Base-by-base conservation (phyloP, 2,797 vertebrate species). In the Sardinella longiceps region DNA sequence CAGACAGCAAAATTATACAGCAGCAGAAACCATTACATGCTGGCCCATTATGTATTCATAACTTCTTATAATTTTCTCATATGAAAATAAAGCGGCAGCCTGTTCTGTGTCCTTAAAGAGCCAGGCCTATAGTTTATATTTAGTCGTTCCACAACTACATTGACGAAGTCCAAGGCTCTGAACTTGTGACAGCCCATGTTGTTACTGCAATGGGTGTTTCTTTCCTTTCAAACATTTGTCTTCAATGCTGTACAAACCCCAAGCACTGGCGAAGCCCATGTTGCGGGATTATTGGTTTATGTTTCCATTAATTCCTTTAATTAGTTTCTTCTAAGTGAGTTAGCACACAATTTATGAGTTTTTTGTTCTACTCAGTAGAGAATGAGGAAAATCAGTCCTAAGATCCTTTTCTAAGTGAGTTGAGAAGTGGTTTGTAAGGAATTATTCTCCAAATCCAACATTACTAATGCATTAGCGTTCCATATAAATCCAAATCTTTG, bases 1-100 rank as follows among this genome's bases (percentile, higher is more conserved):
- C 84, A 39, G 58, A 80, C 74, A 53, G 70, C 20, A 37, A 86
- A 85, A 89, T 89, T 86, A 85, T 80, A 89, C 84, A 86, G 83
- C 56, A 60, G n/a, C 82, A 77, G 48, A 82, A 60, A 45, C 60
- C 15, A 10, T 53, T 86, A 85, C 56, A 84, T 82, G 66, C 10
- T 11, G 15, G 30, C 15, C 20, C 82, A 60, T 74, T 81, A 84
- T 81, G 83, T 80, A 84, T 63, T 86, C 53, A 77, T 43, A 30
- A 20, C 23, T 80, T 84, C 48, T 80, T 82, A n/a, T 70, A 11
- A 46, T 89, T 83, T 60, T 25, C 56, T 25, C 56, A 60, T n/a
- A 60, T 25, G 56, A 60, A 60, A 60, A 60, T 6, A 60, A 25
- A 60, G 56, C n/a, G 6, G 56, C 56, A 25, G 56, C n/a, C n/a